phyloP scores from a whole-genome alignment of 1,140 invertebrate species.

The Leguminivora glycinivorella region DNA sequence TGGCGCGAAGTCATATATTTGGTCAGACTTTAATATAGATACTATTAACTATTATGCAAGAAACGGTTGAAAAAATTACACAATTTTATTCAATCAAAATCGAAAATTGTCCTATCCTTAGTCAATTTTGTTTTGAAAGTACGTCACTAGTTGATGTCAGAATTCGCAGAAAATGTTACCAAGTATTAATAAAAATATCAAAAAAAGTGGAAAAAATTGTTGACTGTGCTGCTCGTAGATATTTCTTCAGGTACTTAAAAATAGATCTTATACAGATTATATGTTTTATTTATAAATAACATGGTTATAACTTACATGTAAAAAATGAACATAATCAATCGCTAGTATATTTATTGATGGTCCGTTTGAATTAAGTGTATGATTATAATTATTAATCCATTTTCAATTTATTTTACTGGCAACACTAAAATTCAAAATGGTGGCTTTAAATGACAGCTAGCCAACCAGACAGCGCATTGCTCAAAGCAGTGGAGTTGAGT shows the following conservation, averaged over 20 bases:
- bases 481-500: conserved; percentile 69
- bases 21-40: too few species aligned
- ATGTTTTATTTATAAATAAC: too few species aligned
- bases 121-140: neutral
- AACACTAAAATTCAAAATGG: conserved; percentile 54
- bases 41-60: too few species aligned
- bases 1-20: too few species aligned
- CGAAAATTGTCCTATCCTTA: neutral
- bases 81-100: neutral
- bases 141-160: conserved; percentile 12
- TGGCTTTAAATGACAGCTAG: conserved; percentile 42
- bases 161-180: conserved; percentile 10
- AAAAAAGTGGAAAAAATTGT: neutral
- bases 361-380: conserved; percentile 14
- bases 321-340: neutral
- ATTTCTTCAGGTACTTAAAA: too few species aligned
- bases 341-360: neutral
- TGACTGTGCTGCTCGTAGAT: neutral
- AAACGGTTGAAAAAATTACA: neutral
- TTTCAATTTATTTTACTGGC: conserved; percentile 32
- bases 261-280: too few species aligned
- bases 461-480: conserved; percentile 67
- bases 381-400: conserved; percentile 26
- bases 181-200: neutral
- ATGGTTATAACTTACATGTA: neutral